Base-by-base conservation (phyloP, 2,113 vertebrate genomes). In the Zosterops hypoxanthus region DNA sequence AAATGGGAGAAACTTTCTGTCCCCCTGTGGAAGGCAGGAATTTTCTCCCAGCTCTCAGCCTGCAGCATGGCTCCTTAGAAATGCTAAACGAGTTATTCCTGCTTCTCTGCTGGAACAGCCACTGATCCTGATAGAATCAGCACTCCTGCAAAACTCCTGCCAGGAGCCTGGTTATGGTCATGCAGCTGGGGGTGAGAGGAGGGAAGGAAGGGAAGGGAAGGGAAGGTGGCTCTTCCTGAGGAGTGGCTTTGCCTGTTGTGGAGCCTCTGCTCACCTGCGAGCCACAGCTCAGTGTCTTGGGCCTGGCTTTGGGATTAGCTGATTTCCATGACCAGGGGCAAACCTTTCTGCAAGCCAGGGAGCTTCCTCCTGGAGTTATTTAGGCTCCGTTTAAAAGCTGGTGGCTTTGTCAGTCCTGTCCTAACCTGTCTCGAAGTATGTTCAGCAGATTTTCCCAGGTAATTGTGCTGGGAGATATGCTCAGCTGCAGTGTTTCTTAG, bases 1-100 rank as follows among this genome's bases (percentile, higher is more conserved):
- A 86, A 95, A 66, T 44, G 44, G 87, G 92, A 93, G 94, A 95
- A 95, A 94, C 76, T 95, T 96, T 94, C 94, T 95, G 87, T 39
- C 28, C 33, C 22, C 16, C 55, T 86, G 61, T 80, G 59, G 65
- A 77, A 88, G 57, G 50, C 90, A 96, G 94, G 86, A 88, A 88
- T 88, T 93, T 96, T 79, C 93, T 96, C 65, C 87, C 72, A 65
- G 59, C 85, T 66, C 68, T 50, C 69, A 83, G 82, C 76, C 92
- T 90, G 82, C 94, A 92, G 90, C 92, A 90, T 95, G 94, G 86
- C 94, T 97, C 82, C 25, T 77, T 55, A 86, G 71, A 94, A 93
- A 31, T 0, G 52, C 93, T 94, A 14, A 96, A 92, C 93, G 22
- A 96, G 92, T 96, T 86, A 71, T 90, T 93, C 93, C 88, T 82